These are phyloP conservation scores for Nesidiocoris tenuis DNA, from an alignment of 2,888 invertebrate genomes.

Conservation along the genomic window DNA sequence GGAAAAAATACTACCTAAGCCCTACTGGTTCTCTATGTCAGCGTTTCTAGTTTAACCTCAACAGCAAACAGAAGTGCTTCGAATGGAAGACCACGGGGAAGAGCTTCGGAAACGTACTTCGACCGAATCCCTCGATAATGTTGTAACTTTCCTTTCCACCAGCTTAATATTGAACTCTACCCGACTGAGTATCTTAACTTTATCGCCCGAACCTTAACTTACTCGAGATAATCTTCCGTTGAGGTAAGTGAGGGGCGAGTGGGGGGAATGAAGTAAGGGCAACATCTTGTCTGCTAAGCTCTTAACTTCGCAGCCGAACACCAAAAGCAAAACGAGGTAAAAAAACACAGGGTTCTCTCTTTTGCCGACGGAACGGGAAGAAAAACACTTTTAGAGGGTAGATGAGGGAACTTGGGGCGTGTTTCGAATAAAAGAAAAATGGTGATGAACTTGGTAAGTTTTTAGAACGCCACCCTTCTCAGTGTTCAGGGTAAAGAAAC, in stretches of 20 bases:
- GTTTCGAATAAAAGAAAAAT: constrained; percentile 22
- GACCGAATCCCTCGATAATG: background rate
- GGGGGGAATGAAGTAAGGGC: background rate
- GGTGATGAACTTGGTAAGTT: constrained; percentile 14
- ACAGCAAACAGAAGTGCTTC: background rate
- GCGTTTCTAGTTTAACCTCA: background rate
- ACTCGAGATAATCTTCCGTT: constrained; percentile 23
- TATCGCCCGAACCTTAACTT: constrained; percentile 6
- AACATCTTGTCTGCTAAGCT: constrained; percentile 20
- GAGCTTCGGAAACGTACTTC: background rate
- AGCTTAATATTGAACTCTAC: constrained; percentile 11
- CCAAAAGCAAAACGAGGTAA: constrained; percentile 12
- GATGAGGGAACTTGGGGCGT: constrained; percentile 14
- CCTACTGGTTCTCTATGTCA: too few relatives aligned
- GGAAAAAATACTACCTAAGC: too few relatives aligned
- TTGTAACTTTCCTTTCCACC: constrained; percentile 1
- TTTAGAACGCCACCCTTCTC: too few relatives aligned
- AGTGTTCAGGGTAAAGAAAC: too few relatives aligned
- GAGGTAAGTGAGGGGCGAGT: background rate
- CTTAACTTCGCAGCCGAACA: constrained; percentile 6
- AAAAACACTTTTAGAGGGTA: constrained; percentile 12
- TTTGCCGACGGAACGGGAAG: background rate
- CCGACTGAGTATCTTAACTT: constrained; percentile 8
- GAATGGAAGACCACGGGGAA: background rate
- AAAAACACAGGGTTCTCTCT: background rate